Evolutionary conservation across 2,797 vertebrate species (phyloP).

Genomic region (Enteromius thamalakanensis): DNA sequence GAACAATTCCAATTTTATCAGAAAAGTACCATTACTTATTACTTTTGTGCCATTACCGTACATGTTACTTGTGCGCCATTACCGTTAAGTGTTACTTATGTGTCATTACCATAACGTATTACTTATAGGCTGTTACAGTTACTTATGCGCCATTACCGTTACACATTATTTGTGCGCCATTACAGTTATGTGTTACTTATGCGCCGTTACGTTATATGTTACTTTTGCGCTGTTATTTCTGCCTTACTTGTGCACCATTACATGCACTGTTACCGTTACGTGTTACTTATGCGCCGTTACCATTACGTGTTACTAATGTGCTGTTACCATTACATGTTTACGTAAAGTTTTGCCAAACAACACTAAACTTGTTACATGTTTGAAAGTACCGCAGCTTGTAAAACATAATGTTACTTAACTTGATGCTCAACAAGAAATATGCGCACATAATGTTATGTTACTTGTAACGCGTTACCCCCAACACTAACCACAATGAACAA

Average conservation of each 20-base stretch:
- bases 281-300: background rate
- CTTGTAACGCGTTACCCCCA: slow-evolving; percentile 39
- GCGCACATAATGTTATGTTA: background rate
- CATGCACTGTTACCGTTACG: too few species aligned
- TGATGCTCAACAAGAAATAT: background rate
- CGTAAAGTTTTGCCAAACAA: background rate
- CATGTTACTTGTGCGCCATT: too few species aligned
- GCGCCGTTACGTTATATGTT: too few species aligned
- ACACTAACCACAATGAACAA: slow-evolving; percentile 65
- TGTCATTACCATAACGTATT: too few species aligned
- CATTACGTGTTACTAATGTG: background rate
- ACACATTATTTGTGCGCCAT: too few species aligned
- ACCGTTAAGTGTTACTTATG: too few species aligned
- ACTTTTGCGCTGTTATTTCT: too few species aligned
- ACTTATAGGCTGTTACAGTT: too few species aligned
- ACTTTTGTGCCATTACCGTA: too few species aligned
- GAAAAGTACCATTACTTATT: background rate
- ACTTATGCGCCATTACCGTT: too few species aligned
- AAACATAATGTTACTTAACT: background rate
- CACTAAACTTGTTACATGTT: background rate
- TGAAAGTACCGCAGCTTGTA: background rate
- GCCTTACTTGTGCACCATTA: too few species aligned
- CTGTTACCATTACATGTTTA: background rate
- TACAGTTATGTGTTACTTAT: too few species aligned
- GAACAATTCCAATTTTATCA: background rate